Percentiles rank a stretch among this genome's conserved stretches.
These are phyloP conservation scores for Drosophila pseudoananassae DNA, from an alignment of 1,140 invertebrate genomes.

Conservation along the genomic window DNA sequence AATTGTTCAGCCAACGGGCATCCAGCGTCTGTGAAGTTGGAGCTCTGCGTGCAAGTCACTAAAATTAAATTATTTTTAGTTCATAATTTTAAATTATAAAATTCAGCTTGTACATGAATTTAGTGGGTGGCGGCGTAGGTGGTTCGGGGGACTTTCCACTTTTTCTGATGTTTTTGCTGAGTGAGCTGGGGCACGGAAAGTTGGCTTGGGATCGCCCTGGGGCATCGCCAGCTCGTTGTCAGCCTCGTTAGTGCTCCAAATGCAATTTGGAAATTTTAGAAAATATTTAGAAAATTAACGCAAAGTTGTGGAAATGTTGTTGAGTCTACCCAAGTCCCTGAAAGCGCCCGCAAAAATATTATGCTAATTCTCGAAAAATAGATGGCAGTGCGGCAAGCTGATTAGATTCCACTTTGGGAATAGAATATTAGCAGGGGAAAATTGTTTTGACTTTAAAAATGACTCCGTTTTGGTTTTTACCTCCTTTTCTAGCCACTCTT, in stretches of 20 bases:
- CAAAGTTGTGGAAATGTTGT: constrained; percentile 77
- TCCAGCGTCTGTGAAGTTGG: constrained; percentile 11
- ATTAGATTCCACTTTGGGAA: constrained; percentile 37
- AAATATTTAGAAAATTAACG: constrained; percentile 83
- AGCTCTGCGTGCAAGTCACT: constrained; percentile 71
- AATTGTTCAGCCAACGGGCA: constrained; percentile 9
- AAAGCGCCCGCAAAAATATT: constrained; percentile 51
- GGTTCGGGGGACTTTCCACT: constrained; percentile 11
- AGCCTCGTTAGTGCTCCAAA: constrained; percentile 39
- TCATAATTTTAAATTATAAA: constrained; percentile 81
- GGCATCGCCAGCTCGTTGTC: constrained; percentile 29
- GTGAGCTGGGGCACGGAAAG: constrained; percentile 55
- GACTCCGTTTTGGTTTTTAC: background rate
- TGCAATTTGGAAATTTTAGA: constrained; percentile 72
- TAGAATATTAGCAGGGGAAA: constrained; percentile 23
- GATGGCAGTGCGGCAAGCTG: constrained; percentile 5
- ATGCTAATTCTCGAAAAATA: constrained; percentile 59
- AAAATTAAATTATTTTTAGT: constrained; percentile 80
- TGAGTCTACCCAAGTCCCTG: constrained; percentile 31
- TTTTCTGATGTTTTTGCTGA: constrained; percentile 24
- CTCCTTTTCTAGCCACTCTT: background rate
- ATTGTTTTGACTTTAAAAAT: constrained; percentile 20
- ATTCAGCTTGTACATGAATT: constrained; percentile 43
- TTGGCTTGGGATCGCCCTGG: constrained; percentile 49
- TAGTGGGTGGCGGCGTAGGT: background rate